Conservation (phyloP, 2,113 vertebrate species). For the Chiloscyllium plagiosum region DNA sequence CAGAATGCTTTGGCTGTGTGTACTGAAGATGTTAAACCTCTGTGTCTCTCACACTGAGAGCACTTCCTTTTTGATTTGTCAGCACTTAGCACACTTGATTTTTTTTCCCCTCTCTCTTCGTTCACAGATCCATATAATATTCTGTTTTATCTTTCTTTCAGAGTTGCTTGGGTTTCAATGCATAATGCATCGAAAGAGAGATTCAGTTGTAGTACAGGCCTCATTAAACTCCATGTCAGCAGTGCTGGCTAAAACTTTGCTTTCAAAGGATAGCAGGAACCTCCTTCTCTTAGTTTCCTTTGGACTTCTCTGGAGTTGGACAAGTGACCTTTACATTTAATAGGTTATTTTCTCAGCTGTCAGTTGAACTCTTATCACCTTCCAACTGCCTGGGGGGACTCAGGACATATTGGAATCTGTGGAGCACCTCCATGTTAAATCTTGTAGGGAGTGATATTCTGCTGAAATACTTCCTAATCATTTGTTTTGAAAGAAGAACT, state of each 20-base stretch:
- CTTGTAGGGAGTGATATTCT: not conserved
- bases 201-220: not conserved
- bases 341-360: not conserved
- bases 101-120: not conserved
- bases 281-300: not conserved
- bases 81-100: not conserved
- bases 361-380: not conserved
- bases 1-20: not conserved
- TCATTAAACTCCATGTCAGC: not conserved
- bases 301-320: not conserved
- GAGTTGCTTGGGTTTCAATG: not conserved
- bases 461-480: not conserved
- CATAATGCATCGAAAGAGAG: not conserved
- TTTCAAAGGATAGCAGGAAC: not conserved
- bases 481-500: not conserved
- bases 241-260: not conserved
- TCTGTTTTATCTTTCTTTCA: slow-evolving; percentile 1
- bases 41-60: not conserved
- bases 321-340: not conserved
- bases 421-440: no score
- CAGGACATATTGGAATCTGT: no score
- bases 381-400: not conserved
- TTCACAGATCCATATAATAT: not conserved
- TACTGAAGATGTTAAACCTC: not conserved
- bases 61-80: not conserved